These are phyloP conservation scores for Charadrius vociferus DNA, from an alignment of 2,113 vertebrate species.

Conservation along the genomic window DNA sequence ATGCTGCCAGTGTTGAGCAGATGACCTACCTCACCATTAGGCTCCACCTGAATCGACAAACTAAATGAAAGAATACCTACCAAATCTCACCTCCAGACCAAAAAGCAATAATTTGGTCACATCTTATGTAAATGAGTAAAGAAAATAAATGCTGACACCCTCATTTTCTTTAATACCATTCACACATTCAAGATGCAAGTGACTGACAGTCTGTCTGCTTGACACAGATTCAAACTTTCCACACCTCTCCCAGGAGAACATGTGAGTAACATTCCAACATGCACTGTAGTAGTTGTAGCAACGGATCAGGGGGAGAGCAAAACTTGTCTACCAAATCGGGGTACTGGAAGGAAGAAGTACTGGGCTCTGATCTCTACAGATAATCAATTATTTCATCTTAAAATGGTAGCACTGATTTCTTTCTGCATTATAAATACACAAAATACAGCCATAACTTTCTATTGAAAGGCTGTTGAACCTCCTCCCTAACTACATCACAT, in stretches of 20 bases:
- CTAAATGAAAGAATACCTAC: neutral
- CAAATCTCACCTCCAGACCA: fast-evolving
- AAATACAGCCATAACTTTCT: neutral
- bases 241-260: neutral
- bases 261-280: neutral
- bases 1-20: neutral
- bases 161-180: neutral
- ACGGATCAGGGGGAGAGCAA: neutral
- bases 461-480: neutral
- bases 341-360: neutral
- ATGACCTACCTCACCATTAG: neutral
- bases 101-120: neutral
- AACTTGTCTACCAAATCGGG: neutral
- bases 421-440: neutral
- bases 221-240: neutral
- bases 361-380: neutral
- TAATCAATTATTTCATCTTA: neutral
- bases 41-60: neutral
- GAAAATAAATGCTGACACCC: neutral
- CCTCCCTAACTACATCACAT: neutral
- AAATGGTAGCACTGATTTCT: neutral
- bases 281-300: neutral
- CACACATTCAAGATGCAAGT: neutral
- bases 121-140: neutral
- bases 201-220: neutral